Percentiles rank a stretch among this genome's conserved stretches.
These are phyloP conservation scores for Panurus biarmicus DNA, from an alignment of 2,113 vertebrate genomes.

Conservation along the genomic window DNA sequence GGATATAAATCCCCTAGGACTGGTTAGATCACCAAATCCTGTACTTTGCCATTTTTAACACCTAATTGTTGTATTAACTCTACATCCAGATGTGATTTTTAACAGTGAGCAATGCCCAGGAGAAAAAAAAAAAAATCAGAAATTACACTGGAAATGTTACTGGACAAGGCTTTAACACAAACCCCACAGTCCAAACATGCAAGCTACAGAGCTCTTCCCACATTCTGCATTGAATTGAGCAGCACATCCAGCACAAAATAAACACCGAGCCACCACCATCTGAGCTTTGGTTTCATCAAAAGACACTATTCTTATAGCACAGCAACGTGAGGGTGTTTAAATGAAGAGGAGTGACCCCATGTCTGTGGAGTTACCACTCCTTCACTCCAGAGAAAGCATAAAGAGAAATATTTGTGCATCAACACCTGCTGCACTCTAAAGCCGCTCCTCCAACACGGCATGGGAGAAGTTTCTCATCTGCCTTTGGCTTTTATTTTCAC, in stretches of 20 bases:
- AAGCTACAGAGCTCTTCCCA: not conserved
- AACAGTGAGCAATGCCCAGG: not conserved
- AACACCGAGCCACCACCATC: not conserved
- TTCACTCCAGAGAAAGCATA: not conserved
- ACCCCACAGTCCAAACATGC: not conserved
- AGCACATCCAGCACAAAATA: not conserved
- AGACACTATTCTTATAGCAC: not conserved
- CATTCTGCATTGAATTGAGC: not conserved
- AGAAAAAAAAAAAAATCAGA: not conserved
- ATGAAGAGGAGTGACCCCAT: not conserved
- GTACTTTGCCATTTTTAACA: not conserved
- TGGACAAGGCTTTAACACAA: not conserved
- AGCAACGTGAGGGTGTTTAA: not conserved
- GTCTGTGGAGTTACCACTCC: not conserved
- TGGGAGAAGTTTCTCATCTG: not conserved
- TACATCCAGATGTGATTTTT: not conserved
- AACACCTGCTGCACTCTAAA: not conserved
- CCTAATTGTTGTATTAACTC: not conserved
- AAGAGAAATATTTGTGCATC: not conserved
- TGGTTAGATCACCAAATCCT: not conserved
- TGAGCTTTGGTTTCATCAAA: not conserved
- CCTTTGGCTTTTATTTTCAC: not conserved
- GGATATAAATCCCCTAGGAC: not conserved
- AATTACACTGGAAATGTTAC: not conserved
- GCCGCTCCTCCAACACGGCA: fast-evolving